Conservation (phyloP, 2,797 vertebrate genomes). For the Myotis vivesi region DNA sequence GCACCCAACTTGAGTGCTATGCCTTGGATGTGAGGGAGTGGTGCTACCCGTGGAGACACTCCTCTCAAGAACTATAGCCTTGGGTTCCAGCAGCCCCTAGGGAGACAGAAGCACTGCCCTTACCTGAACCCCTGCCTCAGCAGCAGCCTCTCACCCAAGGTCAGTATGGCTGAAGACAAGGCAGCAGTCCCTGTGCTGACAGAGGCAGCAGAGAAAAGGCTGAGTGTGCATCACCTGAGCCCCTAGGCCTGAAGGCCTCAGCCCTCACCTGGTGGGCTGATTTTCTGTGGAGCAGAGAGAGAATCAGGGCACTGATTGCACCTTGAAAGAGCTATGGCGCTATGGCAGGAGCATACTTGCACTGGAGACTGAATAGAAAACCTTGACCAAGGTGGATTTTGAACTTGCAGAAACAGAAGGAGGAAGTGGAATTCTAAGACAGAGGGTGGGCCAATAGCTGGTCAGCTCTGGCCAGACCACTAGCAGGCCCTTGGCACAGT, state of each 20-base stretch:
- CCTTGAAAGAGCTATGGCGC: neutral
- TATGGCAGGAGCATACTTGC: neutral
- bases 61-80: neutral
- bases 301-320: neutral
- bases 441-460: neutral
- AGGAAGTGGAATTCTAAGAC: neutral
- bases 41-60: neutral
- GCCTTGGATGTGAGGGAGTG: neutral
- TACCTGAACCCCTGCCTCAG: neutral
- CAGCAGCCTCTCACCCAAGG: neutral
- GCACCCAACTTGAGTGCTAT: neutral
- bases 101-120: neutral
- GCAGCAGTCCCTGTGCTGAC: neutral
- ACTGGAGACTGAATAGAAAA: neutral
- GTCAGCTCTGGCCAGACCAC: neutral
- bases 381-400: neutral
- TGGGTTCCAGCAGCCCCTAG: neutral
- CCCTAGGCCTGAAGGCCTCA: neutral
- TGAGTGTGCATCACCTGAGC: neutral
- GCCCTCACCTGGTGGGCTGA: neutral
- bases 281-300: neutral
- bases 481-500: neutral
- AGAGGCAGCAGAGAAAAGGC: neutral
- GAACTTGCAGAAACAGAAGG: neutral
- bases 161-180: neutral